Percentiles rank a stretch among this genome's conserved stretches.
These are phyloP conservation scores for Acronicta leporina DNA, from an alignment of 2,888 invertebrate species.

Conservation along the genomic window DNA sequence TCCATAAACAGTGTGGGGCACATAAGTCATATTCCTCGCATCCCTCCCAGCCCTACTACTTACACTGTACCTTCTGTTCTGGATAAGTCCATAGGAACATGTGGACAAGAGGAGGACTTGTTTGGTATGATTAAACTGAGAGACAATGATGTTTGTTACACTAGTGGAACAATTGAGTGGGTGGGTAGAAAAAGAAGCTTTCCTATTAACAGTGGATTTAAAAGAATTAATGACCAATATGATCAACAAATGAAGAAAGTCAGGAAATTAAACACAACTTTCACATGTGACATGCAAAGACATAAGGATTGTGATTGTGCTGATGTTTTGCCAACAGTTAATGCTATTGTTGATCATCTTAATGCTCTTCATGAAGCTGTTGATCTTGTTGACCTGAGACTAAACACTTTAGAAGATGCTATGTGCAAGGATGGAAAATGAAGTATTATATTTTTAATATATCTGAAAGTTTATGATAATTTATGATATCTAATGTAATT, in stretches of 20 bases:
- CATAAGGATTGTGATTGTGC: conserved; percentile 80
- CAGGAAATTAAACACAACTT: conserved; percentile 65
- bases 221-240: conserved; percentile 70
- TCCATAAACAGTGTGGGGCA: conserved; percentile 73
- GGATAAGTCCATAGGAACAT: conserved; percentile 59
- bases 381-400: conserved; percentile 86
- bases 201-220: conserved; percentile 83
- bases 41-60: conserved; percentile 75
- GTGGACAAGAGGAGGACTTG: conserved; percentile 62
- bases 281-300: conserved; percentile 56
- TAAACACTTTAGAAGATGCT: conserved; percentile 86
- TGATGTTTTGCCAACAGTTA: conserved; percentile 83
- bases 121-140: conserved; percentile 84
- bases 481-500: conserved; percentile 15
- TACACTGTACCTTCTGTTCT: conserved; percentile 74
- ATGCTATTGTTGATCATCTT: conserved; percentile 88
- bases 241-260: conserved; percentile 69
- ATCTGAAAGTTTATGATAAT: conserved; percentile 14
- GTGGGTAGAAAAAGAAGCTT: conserved; percentile 82
- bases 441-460: conserved; percentile 13
- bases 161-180: conserved; percentile 85
- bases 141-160: conserved; percentile 84
- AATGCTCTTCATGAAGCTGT: conserved; percentile 88
- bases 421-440: conserved; percentile 57
- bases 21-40: conserved; percentile 79